Conservation (phyloP, 2,113 vertebrate genomes). For the Pygoscelis adeliae region DNA sequence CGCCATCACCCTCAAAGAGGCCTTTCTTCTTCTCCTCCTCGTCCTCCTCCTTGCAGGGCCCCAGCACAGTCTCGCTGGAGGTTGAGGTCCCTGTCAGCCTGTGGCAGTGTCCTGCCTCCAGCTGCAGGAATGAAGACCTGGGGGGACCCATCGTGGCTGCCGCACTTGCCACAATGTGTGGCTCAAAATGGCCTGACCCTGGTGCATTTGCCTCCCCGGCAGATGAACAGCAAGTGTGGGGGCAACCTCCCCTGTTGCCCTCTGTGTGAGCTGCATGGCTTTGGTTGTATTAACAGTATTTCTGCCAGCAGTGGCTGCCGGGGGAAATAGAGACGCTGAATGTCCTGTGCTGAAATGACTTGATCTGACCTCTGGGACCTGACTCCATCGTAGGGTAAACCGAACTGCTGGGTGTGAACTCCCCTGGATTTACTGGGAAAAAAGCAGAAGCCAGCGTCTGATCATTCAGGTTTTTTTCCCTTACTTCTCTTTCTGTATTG, state of each 20-base stretch:
- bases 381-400: not conserved
- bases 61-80: not conserved
- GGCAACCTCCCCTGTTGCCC: not conserved
- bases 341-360: not conserved
- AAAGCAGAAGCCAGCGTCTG: not conserved
- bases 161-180: rapidly evolving
- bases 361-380: not conserved
- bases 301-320: not conserved
- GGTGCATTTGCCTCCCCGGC: rapidly evolving
- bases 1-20: rapidly evolving
- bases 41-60: not conserved
- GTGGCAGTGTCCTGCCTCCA: not conserved
- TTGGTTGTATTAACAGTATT: not conserved
- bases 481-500: not conserved
- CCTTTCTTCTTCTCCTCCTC: not conserved
- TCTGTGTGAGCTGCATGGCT: not conserved
- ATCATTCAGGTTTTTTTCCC: rapidly evolving
- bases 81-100: not conserved
- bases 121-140: not conserved
- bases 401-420: rapidly evolving
- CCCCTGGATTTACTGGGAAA: not conserved
- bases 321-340: not conserved
- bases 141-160: rapidly evolving
- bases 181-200: not conserved
- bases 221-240: not conserved